Conservation (phyloP, 2,797 vertebrate genomes). For the Lateolabrax maculatus region DNA sequence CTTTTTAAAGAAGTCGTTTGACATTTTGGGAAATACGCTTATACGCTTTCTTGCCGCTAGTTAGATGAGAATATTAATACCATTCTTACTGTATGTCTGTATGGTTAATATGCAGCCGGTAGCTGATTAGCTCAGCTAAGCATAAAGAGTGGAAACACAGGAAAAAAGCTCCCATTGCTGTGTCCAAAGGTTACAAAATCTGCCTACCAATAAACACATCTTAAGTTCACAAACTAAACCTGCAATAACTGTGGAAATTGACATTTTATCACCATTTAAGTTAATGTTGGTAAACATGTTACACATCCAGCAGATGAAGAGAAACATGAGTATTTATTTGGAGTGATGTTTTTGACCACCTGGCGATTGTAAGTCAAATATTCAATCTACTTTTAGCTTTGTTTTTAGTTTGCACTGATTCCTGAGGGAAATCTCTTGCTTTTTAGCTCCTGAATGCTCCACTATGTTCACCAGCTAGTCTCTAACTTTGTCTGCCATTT, state of each 20-base stretch:
- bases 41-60: not conserved
- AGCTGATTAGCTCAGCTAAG: constrained; percentile 10
- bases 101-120: not conserved
- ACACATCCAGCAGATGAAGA: not conserved
- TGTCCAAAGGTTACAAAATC: not conserved
- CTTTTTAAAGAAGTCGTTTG: not conserved
- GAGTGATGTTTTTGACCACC: not conserved
- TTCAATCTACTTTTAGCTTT: not conserved
- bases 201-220: not conserved
- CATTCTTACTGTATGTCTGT: not conserved
- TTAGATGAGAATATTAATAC: not conserved
- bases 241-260: not conserved
- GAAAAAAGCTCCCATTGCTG: not conserved
- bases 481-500: not conserved
- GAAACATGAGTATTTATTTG: not conserved
- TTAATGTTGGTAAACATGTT: not conserved
- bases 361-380: not conserved
- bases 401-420: not conserved
- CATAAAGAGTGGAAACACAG: not conserved
- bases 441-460: not conserved
- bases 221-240: not conserved
- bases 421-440: not conserved
- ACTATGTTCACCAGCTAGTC: not conserved
- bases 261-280: not conserved
- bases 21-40: not conserved